Conservation (phyloP, 2,797 vertebrate genomes). For the Sus cebifrons region DNA sequence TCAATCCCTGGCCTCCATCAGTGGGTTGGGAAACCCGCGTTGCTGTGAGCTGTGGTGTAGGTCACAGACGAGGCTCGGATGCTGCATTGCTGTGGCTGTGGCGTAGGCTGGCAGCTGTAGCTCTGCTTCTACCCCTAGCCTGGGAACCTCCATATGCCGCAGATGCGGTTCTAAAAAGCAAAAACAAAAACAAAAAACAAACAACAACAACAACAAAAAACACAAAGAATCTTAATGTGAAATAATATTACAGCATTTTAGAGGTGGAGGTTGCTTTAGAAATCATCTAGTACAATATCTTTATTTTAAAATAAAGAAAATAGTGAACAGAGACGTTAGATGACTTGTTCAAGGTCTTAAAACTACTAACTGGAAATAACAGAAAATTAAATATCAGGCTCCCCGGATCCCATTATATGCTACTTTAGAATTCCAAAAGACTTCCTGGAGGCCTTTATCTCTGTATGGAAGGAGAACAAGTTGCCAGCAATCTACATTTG, state of each 20-base stretch:
- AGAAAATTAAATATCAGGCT: constrained; percentile 9
- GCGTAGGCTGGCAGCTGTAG: too few species aligned
- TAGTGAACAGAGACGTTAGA: constrained; percentile 39
- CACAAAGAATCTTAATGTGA: constrained; percentile 11
- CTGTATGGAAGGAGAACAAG: constrained; percentile 16
- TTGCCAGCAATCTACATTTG: constrained; percentile 58
- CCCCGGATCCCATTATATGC: background rate
- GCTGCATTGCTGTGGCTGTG: too few species aligned
- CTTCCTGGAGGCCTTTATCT: constrained; percentile 42
- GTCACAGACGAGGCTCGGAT: too few species aligned
- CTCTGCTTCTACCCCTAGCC: too few species aligned
- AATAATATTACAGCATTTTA: constrained; percentile 49
- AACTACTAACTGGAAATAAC: background rate
- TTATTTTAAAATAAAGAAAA: constrained; percentile 66
- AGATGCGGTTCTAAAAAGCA: too few species aligned
- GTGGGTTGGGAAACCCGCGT: too few species aligned
- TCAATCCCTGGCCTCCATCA: too few species aligned
- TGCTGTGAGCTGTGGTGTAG: too few species aligned
- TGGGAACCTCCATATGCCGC: too few species aligned
- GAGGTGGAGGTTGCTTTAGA: background rate
- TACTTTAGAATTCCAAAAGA: constrained; percentile 33
- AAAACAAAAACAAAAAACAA: too few species aligned
- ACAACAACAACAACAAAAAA: too few species aligned
- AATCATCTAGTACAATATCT: constrained; percentile 34
- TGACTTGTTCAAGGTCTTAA: constrained; percentile 41